Percentiles rank a stretch among this genome's conserved stretches.
These are phyloP conservation scores for Edolisoma coerulescens DNA, from an alignment of 2,113 vertebrate genomes.

Conservation along the genomic window DNA sequence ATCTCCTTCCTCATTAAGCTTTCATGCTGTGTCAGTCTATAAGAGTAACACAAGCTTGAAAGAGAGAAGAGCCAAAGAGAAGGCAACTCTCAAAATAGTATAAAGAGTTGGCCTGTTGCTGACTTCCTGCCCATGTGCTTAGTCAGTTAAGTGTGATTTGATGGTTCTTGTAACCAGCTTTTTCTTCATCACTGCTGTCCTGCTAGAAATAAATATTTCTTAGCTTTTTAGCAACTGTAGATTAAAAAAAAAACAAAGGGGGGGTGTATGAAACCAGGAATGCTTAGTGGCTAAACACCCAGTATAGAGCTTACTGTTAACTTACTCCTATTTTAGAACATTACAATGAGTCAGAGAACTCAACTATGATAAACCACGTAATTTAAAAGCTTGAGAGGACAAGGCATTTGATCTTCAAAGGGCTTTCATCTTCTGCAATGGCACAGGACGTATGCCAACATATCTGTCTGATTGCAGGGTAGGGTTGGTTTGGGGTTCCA, in stretches of 20 bases:
- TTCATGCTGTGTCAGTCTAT: constrained; percentile 64
- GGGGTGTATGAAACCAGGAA: not conserved
- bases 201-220: constrained; percentile 12
- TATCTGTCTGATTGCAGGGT: constrained; percentile 64
- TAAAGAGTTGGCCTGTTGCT: constrained; percentile 41
- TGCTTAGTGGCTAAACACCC: not conserved
- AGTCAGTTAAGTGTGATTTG: constrained; percentile 51
- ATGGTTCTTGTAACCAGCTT: constrained; percentile 17
- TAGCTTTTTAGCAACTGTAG: constrained; percentile 11
- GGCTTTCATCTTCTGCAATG: constrained; percentile 58
- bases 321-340: constrained; percentile 43
- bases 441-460: constrained; percentile 31
- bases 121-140: constrained; percentile 52
- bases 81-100: constrained; percentile 46
- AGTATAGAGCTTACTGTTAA: constrained; percentile 10
- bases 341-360: constrained; percentile 48
- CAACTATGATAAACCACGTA: constrained; percentile 53
- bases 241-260: not conserved
- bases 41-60: constrained; percentile 50
- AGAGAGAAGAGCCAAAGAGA: constrained; percentile 49
- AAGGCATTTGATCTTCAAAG: constrained; percentile 62
- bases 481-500: constrained; percentile 37
- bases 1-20: constrained; percentile 66
- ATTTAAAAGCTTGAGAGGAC: constrained; percentile 55
- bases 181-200: not conserved